These are phyloP conservation scores for Blastobasis lacticolella DNA, from an alignment of 2,888 invertebrate species.

Conservation along the genomic window DNA sequence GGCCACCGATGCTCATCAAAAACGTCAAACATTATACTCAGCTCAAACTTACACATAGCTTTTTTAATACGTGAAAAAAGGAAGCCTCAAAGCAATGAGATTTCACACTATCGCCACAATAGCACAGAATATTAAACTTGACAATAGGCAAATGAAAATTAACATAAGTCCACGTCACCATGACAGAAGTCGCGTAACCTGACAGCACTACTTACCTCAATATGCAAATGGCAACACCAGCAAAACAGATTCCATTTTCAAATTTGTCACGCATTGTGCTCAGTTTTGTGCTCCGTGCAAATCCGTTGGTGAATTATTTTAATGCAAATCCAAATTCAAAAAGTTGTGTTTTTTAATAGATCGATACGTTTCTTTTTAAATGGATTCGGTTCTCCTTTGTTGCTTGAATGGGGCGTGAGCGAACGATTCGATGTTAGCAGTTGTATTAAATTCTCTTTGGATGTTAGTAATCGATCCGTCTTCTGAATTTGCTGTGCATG, in stretches of 20 bases:
- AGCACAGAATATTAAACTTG: too few species aligned
- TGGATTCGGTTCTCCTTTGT: conserved; percentile 25
- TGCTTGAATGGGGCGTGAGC: conserved; percentile 17
- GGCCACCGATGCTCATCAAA: too few species aligned
- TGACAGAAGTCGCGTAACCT: conserved; percentile 2
- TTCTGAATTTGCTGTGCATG: too few species aligned
- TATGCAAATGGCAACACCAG: conserved; percentile 48
- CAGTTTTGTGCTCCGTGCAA: conserved; percentile 44
- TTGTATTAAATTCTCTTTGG: background rate
- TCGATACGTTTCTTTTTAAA: conserved; percentile 33
- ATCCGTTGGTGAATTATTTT: conserved; percentile 62
- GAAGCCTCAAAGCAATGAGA: too few species aligned
- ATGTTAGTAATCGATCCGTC: too few species aligned
- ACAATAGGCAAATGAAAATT: too few species aligned
- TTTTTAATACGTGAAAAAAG: too few species aligned
- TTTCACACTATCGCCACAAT: too few species aligned
- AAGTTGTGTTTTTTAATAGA: conserved; percentile 28
- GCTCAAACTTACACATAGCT: too few species aligned
- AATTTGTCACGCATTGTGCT: conserved; percentile 59
- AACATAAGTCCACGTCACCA: conserved; percentile 1
- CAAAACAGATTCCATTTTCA: conserved; percentile 48
- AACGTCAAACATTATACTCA: too few species aligned
- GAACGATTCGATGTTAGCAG: conserved; percentile 2
- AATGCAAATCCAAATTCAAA: conserved; percentile 54
- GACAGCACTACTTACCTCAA: conserved; percentile 11